phyloP scores from a whole-genome alignment of 2,888 invertebrate genomes.

The Globia sparganii region DNA sequence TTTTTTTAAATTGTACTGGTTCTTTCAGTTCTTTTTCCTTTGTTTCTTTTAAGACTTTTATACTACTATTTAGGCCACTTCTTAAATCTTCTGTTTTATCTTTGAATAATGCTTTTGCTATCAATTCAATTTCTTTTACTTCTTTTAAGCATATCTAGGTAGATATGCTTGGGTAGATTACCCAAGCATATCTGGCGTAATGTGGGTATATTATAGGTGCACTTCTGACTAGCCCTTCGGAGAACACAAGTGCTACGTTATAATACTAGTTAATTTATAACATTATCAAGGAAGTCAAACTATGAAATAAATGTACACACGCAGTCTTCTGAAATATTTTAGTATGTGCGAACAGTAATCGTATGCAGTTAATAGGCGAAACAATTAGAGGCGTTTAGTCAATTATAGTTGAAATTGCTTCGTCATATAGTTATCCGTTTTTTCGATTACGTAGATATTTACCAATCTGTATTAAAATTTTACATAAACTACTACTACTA shows the following conservation, averaged over 20 bases:
- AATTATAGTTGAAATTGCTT: slow-evolving; percentile 28
- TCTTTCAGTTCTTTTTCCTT: neutral
- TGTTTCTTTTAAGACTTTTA: neutral
- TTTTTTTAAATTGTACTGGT: too few species aligned
- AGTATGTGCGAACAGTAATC: slow-evolving; percentile 34
- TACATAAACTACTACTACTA: too few species aligned
- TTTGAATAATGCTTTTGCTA: neutral
- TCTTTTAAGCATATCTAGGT: too few species aligned
- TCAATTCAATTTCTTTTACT: neutral
- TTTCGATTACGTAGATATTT: neutral
- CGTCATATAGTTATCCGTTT: neutral
- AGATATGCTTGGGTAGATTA: too few species aligned
- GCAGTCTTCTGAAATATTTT: slow-evolving; percentile 36
- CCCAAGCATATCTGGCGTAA: too few species aligned
- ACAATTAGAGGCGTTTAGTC: slow-evolving; percentile 22
- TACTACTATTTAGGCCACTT: neutral
- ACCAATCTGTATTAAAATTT: neutral
- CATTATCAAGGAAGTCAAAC: neutral
- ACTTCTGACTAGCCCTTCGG: neutral
- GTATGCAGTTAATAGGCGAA: slow-evolving; percentile 33
- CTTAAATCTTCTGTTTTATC: neutral
- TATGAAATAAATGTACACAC: neutral
- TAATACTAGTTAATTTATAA: neutral
- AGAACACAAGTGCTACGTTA: neutral
- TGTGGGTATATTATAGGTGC: neutral